A percentile compares a stretch with the other conserved stretches of the same genome.
These are phyloP conservation scores for Callopanchax toddi DNA, from an alignment of 2,113 vertebrate species.

Conservation along the genomic window DNA sequence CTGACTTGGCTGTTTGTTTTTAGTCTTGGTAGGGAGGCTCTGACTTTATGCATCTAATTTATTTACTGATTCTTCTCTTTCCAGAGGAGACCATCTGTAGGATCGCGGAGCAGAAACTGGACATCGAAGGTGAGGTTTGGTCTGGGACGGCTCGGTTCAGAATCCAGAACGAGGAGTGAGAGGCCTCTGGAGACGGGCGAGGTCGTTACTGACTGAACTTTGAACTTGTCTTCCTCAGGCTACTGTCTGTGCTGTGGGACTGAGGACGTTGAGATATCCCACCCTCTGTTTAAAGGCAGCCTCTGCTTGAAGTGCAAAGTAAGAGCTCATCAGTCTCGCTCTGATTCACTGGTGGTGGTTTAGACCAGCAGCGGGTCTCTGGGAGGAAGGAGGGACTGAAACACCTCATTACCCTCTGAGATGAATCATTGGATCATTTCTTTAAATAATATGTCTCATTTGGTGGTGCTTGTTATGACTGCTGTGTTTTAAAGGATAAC, in stretches of 20 bases:
- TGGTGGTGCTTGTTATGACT: not conserved
- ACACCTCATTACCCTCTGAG: no score
- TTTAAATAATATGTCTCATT: no score
- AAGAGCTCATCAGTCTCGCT: not conserved
- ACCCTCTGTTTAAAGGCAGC: slow-evolving; percentile 91
- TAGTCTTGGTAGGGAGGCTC: no score
- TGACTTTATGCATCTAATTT: no score
- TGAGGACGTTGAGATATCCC: slow-evolving; percentile 78
- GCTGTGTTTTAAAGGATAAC: slow-evolving; percentile 81
- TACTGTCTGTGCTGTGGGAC: slow-evolving; percentile 90
- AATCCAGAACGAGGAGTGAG: no score
- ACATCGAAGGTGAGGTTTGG: slow-evolving; percentile 83
- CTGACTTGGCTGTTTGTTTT: no score
- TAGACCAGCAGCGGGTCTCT: no score
- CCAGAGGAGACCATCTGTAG: slow-evolving; percentile 82
- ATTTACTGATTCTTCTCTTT: not conserved
- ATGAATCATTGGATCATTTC: no score
- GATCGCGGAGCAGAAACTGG: slow-evolving; percentile 74
- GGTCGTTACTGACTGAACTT: no score
- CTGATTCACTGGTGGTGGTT: not conserved
- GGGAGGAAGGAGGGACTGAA: no score
- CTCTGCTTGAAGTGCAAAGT: slow-evolving; percentile 88
- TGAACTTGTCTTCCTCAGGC: slow-evolving; percentile 70
- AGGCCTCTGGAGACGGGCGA: no score
- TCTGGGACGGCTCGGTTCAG: no score